A percentile compares a stretch with the other conserved stretches of the same genome.
phyloP scores from a whole-genome alignment of 2,797 vertebrate genomes.

The Oreochromis grahami region DNA sequence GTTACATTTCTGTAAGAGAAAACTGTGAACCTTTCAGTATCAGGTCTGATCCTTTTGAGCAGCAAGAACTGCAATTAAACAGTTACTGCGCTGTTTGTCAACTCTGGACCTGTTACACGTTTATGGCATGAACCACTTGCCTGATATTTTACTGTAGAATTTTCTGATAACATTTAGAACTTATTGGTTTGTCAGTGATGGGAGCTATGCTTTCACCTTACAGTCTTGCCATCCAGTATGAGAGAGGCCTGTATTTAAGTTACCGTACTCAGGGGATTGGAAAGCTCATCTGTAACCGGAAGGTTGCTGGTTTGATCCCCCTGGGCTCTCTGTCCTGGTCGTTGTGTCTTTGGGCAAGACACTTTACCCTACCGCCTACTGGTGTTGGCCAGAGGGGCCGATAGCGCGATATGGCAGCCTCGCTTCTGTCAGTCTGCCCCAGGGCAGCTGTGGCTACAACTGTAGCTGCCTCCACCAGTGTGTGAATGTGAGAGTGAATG shows the following conservation, averaged over 20 bases:
- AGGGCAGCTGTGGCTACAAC: too few relatives aligned
- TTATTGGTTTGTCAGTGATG: background rate
- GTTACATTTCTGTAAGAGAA: background rate
- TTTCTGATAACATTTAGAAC: background rate
- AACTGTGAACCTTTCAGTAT: background rate
- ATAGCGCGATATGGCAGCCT: too few relatives aligned
- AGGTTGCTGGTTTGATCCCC: too few relatives aligned
- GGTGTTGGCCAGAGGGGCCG: too few relatives aligned
- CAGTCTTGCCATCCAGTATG: background rate
- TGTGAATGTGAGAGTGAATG: too few relatives aligned
- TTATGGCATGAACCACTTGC: background rate
- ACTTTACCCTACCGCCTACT: too few relatives aligned
- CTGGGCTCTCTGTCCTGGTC: too few relatives aligned
- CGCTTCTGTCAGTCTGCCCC: too few relatives aligned
- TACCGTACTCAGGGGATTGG: background rate
- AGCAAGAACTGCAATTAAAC: background rate
- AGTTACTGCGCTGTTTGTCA: background rate
- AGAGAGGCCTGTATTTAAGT: background rate
- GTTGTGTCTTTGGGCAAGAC: too few relatives aligned
- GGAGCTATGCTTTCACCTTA: background rate
- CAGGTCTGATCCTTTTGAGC: rapidly evolving
- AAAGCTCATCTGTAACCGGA: too few relatives aligned
- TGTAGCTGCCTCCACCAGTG: too few relatives aligned
- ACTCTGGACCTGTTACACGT: background rate
- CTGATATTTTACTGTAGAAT: background rate